Evolutionary conservation across 2,888 invertebrate species (phyloP).

Genomic region (Nomada hirtipes): DNA sequence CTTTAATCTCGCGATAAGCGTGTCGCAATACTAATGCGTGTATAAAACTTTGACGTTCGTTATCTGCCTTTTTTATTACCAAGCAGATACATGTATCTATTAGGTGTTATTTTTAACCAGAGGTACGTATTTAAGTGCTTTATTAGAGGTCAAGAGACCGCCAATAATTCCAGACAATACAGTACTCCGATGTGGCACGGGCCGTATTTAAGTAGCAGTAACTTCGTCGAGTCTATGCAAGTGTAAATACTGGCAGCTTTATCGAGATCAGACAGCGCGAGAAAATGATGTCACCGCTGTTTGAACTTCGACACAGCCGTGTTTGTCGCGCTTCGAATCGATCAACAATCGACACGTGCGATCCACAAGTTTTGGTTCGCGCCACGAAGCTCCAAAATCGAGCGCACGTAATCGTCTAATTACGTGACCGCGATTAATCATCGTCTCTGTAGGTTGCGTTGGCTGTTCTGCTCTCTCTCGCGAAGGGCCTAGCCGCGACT

Average conservation of each 20-base stretch:
- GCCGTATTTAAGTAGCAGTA: too few relatives aligned
- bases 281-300: background rate
- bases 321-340: background rate
- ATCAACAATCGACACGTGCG: background rate
- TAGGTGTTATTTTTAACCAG: too few relatives aligned
- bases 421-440: slow-evolving; percentile 61
- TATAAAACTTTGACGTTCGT: background rate
- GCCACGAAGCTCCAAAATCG: background rate
- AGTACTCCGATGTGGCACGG: background rate
- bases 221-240: too few relatives aligned
- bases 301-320: background rate
- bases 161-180: slow-evolving; percentile 9
- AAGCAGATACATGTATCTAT: too few relatives aligned
- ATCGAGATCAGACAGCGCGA: background rate
- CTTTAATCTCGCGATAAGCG: background rate
- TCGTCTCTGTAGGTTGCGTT: slow-evolving; percentile 6
- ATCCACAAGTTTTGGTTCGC: background rate
- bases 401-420: slow-evolving; percentile 52
- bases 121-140: background rate
- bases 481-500: slow-evolving; percentile 51
- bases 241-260: too few relatives aligned
- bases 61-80: background rate
- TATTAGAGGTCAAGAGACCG: background rate
- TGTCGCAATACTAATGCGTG: background rate
- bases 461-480: slow-evolving; percentile 42